phyloP scores from a whole-genome alignment of 1,140 invertebrate species.

The Dryas iulia region DNA sequence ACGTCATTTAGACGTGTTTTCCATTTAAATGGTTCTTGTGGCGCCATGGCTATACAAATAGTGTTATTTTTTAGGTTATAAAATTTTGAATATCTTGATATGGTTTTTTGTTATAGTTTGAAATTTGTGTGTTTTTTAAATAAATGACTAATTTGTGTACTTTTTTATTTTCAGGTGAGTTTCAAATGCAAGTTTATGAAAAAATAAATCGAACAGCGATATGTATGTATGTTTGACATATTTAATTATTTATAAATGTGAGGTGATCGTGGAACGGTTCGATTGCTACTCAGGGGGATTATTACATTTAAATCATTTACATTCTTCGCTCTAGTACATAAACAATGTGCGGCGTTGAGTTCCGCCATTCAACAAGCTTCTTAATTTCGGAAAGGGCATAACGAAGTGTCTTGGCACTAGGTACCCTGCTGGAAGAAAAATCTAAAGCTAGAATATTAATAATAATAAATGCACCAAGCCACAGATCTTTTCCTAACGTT shows the following conservation, averaged over 20 bases:
- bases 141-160: not conserved
- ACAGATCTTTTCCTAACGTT: not conserved
- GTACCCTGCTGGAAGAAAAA: no score
- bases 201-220: not conserved
- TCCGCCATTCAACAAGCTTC: no score
- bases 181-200: not conserved
- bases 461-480: not conserved
- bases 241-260: no score
- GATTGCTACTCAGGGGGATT: no score
- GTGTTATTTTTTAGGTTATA: slow-evolving; percentile 7
- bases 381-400: no score
- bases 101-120: not conserved
- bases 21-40: slow-evolving; percentile 18
- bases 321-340: no score
- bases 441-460: no score
- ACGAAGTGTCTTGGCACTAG: no score
- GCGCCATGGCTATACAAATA: slow-evolving; percentile 24
- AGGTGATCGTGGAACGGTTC: no score
- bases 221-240: not conserved
- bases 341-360: no score
- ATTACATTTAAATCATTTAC: no score
- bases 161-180: slow-evolving; percentile 46
- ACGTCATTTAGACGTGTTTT: slow-evolving; percentile 15
- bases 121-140: not conserved
- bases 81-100: not conserved